phyloP scores from a whole-genome alignment of 2,888 invertebrate genomes.

The Diplazon laetatorius region DNA sequence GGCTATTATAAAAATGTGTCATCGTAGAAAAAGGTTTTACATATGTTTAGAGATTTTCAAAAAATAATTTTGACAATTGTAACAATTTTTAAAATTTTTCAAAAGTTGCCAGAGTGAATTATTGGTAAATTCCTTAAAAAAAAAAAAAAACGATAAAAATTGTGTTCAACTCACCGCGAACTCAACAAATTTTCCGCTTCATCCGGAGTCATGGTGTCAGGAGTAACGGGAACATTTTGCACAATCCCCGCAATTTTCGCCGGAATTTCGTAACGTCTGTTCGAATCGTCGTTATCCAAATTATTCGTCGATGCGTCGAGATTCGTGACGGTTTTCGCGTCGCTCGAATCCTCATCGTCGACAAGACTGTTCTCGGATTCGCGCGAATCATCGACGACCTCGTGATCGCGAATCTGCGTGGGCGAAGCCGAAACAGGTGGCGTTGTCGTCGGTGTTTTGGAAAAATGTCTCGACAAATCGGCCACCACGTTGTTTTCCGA shows the following conservation, averaged over 20 bases:
- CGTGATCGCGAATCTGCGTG: slow-evolving; percentile 55
- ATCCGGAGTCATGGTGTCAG: slow-evolving; percentile 91
- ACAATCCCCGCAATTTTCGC: slow-evolving; percentile 57
- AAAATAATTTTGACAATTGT: no score
- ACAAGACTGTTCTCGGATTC: slow-evolving; percentile 70
- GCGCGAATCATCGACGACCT: slow-evolving; percentile 53
- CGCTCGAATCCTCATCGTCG: slow-evolving; percentile 77
- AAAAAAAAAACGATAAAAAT: slow-evolving; percentile 35
- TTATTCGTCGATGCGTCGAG: slow-evolving; percentile 68
- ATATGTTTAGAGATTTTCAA: no score
- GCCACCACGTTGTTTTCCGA: slow-evolving; percentile 70
- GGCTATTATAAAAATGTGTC: no score
- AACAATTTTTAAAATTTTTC: no score
- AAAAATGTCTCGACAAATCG: slow-evolving; percentile 65
- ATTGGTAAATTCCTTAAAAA: slow-evolving; percentile 25
- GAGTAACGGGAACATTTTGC: slow-evolving; percentile 76
- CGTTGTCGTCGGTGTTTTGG: slow-evolving; percentile 58
- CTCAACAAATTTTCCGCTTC: slow-evolving; percentile 94
- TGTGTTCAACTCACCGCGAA: slow-evolving; percentile 88
- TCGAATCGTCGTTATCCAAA: slow-evolving; percentile 67
- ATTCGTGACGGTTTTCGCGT: slow-evolving; percentile 77
- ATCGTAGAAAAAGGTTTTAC: no score
- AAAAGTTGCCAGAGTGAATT: no score
- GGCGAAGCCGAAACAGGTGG: slow-evolving; percentile 63
- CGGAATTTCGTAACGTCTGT: slow-evolving; percentile 69